A percentile compares a stretch with the other conserved stretches of the same genome.
These are phyloP conservation scores for Ladona fulva DNA, from an alignment of 1,140 invertebrate genomes.

Conservation along the genomic window DNA sequence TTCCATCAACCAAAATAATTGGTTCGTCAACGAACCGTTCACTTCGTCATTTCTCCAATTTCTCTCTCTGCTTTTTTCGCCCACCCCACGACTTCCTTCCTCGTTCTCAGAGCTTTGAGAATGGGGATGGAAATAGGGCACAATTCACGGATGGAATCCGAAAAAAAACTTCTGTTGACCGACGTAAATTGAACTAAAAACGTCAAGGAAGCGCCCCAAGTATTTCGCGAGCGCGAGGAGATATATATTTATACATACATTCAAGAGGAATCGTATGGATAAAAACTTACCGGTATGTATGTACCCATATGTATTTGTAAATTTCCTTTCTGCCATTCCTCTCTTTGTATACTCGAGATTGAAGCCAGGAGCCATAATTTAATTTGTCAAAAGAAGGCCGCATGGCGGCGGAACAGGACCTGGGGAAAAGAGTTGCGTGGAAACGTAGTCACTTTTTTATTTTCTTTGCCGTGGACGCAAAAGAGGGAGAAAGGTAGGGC, in stretches of 20 bases:
- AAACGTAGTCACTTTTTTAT: not conserved
- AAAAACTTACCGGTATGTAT: no score
- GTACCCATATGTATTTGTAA: no score
- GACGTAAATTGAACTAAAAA: conserved; percentile 7
- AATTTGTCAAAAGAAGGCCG: conserved; percentile 9
- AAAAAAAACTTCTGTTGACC: not conserved
- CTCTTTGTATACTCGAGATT: not conserved
- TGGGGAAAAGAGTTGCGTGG: not conserved
- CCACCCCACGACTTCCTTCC: not conserved
- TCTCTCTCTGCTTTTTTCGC: not conserved
- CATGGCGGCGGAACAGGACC: not conserved
- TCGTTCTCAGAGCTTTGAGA: not conserved
- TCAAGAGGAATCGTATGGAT: no score
- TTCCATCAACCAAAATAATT: conserved; percentile 7
- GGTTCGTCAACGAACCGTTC: conserved; percentile 6
- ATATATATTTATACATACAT: not conserved
- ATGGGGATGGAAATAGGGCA: not conserved
- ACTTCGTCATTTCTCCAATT: not conserved
- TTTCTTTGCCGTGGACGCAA: not conserved
- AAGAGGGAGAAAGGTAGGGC: not conserved
- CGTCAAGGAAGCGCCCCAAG: not conserved
- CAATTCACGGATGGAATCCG: not conserved
- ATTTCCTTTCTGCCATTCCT: not conserved
- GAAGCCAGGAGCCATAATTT: conserved; percentile 4
- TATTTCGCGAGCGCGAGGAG: not conserved